A percentile compares a stretch with the other conserved stretches of the same genome.
Evolutionary conservation across 1,140 invertebrate genomes (phyloP).

Genomic region (Pantala flavescens): DNA sequence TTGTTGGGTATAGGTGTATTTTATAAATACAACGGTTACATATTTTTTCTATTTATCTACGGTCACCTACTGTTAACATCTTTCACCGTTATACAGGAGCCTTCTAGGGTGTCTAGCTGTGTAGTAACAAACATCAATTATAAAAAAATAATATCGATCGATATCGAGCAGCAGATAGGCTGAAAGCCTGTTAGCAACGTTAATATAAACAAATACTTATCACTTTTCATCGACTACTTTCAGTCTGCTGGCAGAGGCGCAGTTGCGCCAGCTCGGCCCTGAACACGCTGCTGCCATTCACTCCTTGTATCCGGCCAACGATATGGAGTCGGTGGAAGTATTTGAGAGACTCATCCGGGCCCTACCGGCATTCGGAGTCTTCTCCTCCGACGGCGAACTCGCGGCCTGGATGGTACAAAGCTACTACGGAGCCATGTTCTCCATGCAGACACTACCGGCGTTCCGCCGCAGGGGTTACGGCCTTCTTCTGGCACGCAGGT

Average conservation of each 20-base stretch:
- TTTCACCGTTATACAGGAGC: too few relatives aligned
- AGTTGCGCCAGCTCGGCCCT: slow-evolving; percentile 56
- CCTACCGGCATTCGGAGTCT: slow-evolving; percentile 66
- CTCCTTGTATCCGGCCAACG: slow-evolving; percentile 71
- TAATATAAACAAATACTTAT: too few relatives aligned
- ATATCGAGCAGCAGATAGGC: too few relatives aligned
- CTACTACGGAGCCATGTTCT: slow-evolving; percentile 81
- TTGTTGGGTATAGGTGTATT: too few relatives aligned
- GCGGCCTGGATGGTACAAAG: slow-evolving; percentile 80
- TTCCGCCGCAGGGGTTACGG: slow-evolving; percentile 65
- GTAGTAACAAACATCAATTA: too few relatives aligned
- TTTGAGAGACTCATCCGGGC: slow-evolving; percentile 65
- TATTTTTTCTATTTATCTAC: too few relatives aligned
- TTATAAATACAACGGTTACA: too few relatives aligned
- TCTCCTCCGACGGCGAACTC: slow-evolving; percentile 51
- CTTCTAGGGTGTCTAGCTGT: too few relatives aligned
- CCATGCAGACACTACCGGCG: slow-evolving; percentile 76
- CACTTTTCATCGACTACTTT: too few relatives aligned
- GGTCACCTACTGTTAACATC: too few relatives aligned
- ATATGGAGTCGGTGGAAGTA: slow-evolving; percentile 69
- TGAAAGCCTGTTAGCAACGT: too few relatives aligned
- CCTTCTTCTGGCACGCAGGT: slow-evolving; percentile 49
- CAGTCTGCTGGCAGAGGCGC: slow-evolving; percentile 41
- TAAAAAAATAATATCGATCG: too few relatives aligned
- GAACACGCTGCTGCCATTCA: slow-evolving; percentile 70